Base-by-base conservation (phyloP, 2,888 invertebrate genomes). In the Plusia festucae region DNA sequence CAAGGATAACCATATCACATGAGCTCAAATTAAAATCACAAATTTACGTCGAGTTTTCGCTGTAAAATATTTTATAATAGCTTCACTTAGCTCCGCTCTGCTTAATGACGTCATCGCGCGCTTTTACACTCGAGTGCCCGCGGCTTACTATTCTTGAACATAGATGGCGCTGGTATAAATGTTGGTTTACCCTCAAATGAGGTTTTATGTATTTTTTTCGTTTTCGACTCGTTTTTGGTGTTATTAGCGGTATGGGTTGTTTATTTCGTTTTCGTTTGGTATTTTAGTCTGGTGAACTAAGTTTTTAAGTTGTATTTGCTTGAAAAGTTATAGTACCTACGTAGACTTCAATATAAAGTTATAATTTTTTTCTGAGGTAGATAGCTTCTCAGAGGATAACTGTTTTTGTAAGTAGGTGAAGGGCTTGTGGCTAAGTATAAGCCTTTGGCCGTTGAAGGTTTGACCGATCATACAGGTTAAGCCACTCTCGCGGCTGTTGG, bases 21-120 rank as follows among this genome's bases (percentile, higher is more conserved):
- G 44, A 27, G 20, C 22, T 49, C 54, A 16, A 66, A 76, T 60
- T 52, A 32, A 68, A 68, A 51, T 55, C 60, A 32, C 77, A 60
- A 46, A 68, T 74, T 63, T 54, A 53, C 53, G 57, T 60, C 73
- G 70, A 68, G 79, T 66, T 61, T 20, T 55, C 2, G 53, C 56
- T 53, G 69, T 58, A 79, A 70, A 79, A 68, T 79, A 30, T 73
- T 79, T 68, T 73, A 60, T 73, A 79, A 70, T 53, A 58, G 66
- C 65, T 68, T 67, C 65, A 68, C 64, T 79, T 73, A 66, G 73
- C 65, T 68, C 30, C 7, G 65, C 71, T 53, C 32, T 18, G 59
- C 62, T 64, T 74, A 73, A 78, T 74, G 78, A 78, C 70, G 64
- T 76, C 74, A 73, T 53, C 60, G 61, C 52, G 55, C 57, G 73